These are phyloP conservation scores for Lithobius niger DNA, from an alignment of 1,140 invertebrate species.

Conservation along the genomic window DNA sequence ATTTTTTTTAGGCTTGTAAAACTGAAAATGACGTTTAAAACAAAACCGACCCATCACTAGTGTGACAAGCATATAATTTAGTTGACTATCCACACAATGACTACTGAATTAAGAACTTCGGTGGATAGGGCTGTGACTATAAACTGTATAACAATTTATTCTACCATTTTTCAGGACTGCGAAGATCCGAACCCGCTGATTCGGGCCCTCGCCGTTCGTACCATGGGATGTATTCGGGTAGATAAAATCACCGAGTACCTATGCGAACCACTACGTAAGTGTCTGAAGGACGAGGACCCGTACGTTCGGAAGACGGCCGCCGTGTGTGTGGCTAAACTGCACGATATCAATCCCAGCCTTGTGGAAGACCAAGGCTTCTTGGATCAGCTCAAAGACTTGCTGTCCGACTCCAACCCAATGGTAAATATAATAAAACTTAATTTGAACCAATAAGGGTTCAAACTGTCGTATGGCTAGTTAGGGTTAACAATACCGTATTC, in stretches of 20 bases:
- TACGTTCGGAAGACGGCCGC: conserved; percentile 99
- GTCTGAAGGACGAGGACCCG: conserved; percentile 97
- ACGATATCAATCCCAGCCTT: conserved; percentile 95
- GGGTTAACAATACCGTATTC: no score
- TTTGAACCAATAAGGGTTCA: no score
- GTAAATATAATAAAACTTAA: no score
- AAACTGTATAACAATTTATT: no score
- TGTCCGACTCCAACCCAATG: conserved; percentile 99
- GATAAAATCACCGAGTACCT: conserved; percentile 99
- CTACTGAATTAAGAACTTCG: background rate
- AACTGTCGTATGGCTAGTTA: no score
- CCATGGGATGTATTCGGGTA: conserved; percentile 99
- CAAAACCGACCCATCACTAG: no score
- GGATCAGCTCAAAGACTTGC: conserved; percentile 88
- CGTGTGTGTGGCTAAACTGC: conserved; percentile 97
- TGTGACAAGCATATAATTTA: no score
- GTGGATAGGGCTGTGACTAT: no score
- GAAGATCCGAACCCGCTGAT: conserved; percentile 99
- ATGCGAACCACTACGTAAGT: conserved; percentile 96
- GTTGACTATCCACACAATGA: no score
- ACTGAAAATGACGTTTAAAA: no score
- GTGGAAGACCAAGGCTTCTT: conserved; percentile 98
- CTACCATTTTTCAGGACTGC: conserved; percentile 67
- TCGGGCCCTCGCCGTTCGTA: conserved; percentile 91
- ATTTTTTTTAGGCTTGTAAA: no score